Evolutionary conservation across 1,140 invertebrate genomes (phyloP), one percentile per base, ranked within the genome.

Genomic region (Episyrphus balteatus): DNA sequence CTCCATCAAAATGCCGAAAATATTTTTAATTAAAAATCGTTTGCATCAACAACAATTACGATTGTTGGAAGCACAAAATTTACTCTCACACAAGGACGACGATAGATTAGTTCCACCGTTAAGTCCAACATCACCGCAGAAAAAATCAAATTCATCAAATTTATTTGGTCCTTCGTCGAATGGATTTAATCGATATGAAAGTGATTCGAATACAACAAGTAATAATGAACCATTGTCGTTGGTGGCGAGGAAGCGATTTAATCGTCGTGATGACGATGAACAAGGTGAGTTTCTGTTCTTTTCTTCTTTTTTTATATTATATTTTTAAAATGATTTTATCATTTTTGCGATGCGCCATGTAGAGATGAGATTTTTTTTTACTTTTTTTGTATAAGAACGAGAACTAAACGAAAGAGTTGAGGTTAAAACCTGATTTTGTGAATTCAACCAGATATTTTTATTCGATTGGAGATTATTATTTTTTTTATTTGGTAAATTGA

Each of bases 11-110:
- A 91, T 91, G 88, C 87, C 87, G 72, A 90, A 91, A 75, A 89
- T 91, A 66, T 91, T 89, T 69, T 69, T 88, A 51, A 87, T 90
- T 57, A 90, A 89, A 70, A 87, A 89, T 65, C 78, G 87, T 58
- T 74, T 90, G 74, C 84, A 86, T 55, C 84, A 88, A 79, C 87
- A 90, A 77, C 88, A 90, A 71, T 74, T 85, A 58, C 78, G 82
- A 47, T 68, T 89, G 56, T 71, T 84, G 59, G 86, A 88, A 61
- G 78, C 81, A 34, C 84, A 88, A 68, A 86, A 87, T 64, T 67
- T 78, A 57, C 65, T 78, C 31, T 69, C 69, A 43, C 67, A 69
- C 57, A 77, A 77, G 58, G 60, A 65, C 14, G 59, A 66, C 41
- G 59, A 66, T 39, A 57, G 63, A 19, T 33, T 66, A 34, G 59